A percentile compares a stretch with the other conserved stretches of the same genome.
phyloP scores from a whole-genome alignment of 2,797 vertebrate species.

The Hirundo rustica region DNA sequence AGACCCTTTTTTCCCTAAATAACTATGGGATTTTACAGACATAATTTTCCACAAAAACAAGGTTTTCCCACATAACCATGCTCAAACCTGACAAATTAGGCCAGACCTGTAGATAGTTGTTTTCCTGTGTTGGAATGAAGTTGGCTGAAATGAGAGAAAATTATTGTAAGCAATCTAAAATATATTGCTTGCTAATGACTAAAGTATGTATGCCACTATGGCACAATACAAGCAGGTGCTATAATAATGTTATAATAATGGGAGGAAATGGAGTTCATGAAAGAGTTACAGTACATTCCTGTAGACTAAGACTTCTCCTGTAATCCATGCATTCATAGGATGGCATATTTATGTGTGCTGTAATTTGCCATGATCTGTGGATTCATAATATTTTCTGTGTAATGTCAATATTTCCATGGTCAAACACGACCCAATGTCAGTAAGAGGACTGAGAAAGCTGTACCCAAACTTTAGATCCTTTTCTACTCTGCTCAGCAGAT shows the following conservation, averaged over 20 bases:
- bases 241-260: not conserved
- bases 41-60: not conserved
- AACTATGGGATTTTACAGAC: not conserved
- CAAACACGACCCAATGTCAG: fast-evolving
- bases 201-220: not conserved
- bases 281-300: not conserved
- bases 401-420: not conserved
- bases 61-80: not conserved
- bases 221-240: not conserved
- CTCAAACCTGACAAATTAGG: not conserved
- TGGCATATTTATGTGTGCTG: not conserved
- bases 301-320: not conserved
- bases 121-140: not conserved
- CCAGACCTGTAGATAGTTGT: not conserved
- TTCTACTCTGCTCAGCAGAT: not conserved
- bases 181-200: not conserved
- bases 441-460: not conserved
- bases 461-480: not conserved
- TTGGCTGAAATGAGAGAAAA: not conserved
- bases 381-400: not conserved
- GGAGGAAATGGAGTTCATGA: not conserved
- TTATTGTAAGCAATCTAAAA: not conserved
- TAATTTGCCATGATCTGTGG: not conserved
- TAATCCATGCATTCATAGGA: not conserved
- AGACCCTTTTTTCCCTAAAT: not conserved